Conservation (phyloP, 2,888 invertebrate species). For the Scelioninae gen. 2 region DNA sequence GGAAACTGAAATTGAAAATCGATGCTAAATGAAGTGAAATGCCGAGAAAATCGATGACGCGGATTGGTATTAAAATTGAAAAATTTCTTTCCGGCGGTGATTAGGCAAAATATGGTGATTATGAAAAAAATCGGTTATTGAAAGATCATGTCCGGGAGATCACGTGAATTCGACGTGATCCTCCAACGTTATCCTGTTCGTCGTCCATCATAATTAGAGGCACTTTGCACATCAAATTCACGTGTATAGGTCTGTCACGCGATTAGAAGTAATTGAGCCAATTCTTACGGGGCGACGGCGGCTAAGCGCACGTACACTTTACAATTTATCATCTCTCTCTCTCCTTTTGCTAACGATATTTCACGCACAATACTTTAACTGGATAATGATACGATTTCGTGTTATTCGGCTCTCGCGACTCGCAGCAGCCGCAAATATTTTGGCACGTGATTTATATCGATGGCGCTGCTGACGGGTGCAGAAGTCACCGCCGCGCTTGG, state of each 20-base stretch:
- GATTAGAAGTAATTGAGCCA: constrained; percentile 73
- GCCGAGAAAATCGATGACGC: constrained; percentile 20
- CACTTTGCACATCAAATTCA: constrained; percentile 71
- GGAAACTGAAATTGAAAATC: constrained; percentile 33
- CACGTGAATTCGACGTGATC: constrained; percentile 71
- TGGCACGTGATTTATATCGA: constrained; percentile 4
- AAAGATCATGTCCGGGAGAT: constrained; percentile 45
- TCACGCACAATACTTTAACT: constrained; percentile 39
- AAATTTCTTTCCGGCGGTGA: not conserved
- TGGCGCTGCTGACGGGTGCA: not conserved
- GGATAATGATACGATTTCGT: constrained; percentile 45
- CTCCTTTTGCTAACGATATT: constrained; percentile 31
- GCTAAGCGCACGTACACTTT: constrained; percentile 8
- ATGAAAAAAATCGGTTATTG: constrained; percentile 46
- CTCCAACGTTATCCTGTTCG: constrained; percentile 67
- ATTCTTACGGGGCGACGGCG: constrained; percentile 66
- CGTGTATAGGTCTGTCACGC: constrained; percentile 61
- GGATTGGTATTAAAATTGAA: constrained; percentile 20
- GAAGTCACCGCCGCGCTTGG: not conserved
- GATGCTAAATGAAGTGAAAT: not conserved
- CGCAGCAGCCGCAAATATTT: constrained; percentile 22
- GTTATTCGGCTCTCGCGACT: constrained; percentile 31
- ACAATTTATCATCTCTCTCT: not conserved
- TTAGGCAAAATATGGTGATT: not conserved
- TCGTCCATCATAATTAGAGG: constrained; percentile 71